phyloP scores from a whole-genome alignment of 2,888 invertebrate species.

The Microplitis deprimator region DNA sequence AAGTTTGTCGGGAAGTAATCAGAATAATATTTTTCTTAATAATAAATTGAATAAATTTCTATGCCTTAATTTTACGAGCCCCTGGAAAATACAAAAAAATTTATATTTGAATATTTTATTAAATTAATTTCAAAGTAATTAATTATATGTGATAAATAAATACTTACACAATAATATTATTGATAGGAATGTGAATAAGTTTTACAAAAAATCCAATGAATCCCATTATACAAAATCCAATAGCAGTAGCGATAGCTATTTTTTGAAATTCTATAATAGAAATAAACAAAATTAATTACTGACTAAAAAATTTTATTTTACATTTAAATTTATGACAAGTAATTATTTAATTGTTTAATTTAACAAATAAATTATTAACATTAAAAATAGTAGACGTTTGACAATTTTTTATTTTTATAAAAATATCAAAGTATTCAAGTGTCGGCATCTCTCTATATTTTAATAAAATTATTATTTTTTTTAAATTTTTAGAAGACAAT shows the following conservation, averaged over 20 bases:
- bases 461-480: no score
- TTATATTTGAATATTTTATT: not conserved
- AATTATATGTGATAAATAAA: not conserved
- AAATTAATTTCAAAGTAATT: not conserved
- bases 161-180: conserved; percentile 94
- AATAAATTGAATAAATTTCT: conserved; percentile 15
- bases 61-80: conserved; percentile 59
- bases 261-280: conserved; percentile 93
- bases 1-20: conserved; percentile 51
- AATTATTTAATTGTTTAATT: not conserved
- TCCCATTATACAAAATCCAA: conserved; percentile 99
- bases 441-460: no score
- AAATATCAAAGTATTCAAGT: no score
- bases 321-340: not conserved
- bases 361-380: no score
- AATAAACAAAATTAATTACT: conserved; percentile 55
- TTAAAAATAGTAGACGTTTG: no score
- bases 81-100: conserved; percentile 55
- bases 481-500: no score
- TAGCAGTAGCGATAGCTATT: conserved; percentile 98
- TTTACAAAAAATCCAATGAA: conserved; percentile 99
- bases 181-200: conserved; percentile 99
- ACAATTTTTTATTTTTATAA: no score
- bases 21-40: conserved; percentile 36
- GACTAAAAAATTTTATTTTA: conserved; percentile 35